A percentile compares a stretch with the other conserved stretches of the same genome.
Evolutionary conservation across 2,113 vertebrate genomes (phyloP).

Genomic region (Eclectus roratus): DNA sequence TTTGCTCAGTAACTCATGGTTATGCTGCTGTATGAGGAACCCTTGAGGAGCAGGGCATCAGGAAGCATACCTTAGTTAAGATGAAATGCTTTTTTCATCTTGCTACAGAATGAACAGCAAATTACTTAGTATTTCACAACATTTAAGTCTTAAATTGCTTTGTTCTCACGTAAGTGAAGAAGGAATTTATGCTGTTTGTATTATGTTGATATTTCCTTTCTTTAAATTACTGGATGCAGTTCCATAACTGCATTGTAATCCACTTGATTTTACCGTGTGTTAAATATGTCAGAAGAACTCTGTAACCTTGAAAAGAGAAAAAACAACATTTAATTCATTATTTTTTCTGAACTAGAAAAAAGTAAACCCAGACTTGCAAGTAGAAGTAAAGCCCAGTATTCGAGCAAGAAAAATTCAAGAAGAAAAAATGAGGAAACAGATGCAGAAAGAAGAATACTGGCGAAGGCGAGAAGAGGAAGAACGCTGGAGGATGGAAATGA

Average conservation of each 20-base stretch:
- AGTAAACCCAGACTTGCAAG: conserved; percentile 97
- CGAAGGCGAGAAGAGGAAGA: conserved; percentile 95
- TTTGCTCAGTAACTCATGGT: background rate
- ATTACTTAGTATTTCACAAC: background rate
- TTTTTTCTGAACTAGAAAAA: conserved; percentile 85
- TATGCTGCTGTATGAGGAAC: background rate
- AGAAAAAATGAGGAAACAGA: conserved; percentile 98
- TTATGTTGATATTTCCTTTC: background rate
- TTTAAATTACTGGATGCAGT: background rate
- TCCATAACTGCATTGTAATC: background rate
- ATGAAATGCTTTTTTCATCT: background rate
- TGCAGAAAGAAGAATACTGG: conserved; percentile 99
- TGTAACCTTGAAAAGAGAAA: background rate
- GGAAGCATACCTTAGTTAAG: background rate
- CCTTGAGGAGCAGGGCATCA: background rate
- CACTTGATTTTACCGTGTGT: background rate
- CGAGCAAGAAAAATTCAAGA: conserved; percentile 96
- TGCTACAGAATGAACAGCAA: background rate
- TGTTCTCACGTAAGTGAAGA: background rate
- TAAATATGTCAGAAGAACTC: background rate
- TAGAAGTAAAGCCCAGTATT: conserved; percentile 98
- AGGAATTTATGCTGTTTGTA: background rate
- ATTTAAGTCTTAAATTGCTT: background rate
- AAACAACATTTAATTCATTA: background rate
- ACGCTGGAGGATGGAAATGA: conserved; percentile 98